These are phyloP conservation scores for Spheniscus mendiculus DNA, from an alignment of 2,113 vertebrate genomes.

Conservation along the genomic window DNA sequence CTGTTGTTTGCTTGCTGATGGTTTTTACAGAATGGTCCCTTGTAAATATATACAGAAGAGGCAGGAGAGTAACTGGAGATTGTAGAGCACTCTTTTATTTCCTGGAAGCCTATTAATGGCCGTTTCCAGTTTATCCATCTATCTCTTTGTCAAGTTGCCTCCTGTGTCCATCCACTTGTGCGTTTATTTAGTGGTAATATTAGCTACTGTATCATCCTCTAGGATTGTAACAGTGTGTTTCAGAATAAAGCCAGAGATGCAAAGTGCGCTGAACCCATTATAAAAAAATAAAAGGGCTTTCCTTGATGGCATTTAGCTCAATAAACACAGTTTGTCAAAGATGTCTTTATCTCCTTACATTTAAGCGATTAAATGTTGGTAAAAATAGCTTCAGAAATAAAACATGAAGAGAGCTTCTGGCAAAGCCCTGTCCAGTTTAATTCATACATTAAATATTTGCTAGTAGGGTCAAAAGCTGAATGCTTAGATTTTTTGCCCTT, in stretches of 20 bases:
- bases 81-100: constrained; percentile 31
- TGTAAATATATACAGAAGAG: constrained; percentile 59
- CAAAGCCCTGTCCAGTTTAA: constrained; percentile 73
- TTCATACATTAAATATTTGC: constrained; percentile 81
- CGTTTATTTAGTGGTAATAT: constrained; percentile 51
- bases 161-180: constrained; percentile 34
- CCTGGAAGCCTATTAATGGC: constrained; percentile 34
- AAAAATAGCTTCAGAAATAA: constrained; percentile 75
- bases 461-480: constrained; percentile 73
- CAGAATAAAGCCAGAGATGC: constrained; percentile 44
- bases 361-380: constrained; percentile 72
- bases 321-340: constrained; percentile 71
- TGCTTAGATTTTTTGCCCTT: constrained; percentile 78
- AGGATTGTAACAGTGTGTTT: constrained; percentile 28
- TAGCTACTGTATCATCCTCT: constrained; percentile 52
- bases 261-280: constrained; percentile 44
- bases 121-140: constrained; percentile 6
- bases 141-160: constrained; percentile 53
- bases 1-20: constrained; percentile 34
- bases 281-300: constrained; percentile 65
- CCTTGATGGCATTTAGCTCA: constrained; percentile 74
- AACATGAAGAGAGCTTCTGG: constrained; percentile 70
- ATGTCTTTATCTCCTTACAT: constrained; percentile 74
- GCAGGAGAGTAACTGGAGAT: constrained; percentile 39
- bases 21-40: constrained; percentile 21